A percentile compares a stretch with the other conserved stretches of the same genome.
phyloP scores from a whole-genome alignment of 53 echinoderm and acorn worm species.

The Echinometra lucunter region DNA sequence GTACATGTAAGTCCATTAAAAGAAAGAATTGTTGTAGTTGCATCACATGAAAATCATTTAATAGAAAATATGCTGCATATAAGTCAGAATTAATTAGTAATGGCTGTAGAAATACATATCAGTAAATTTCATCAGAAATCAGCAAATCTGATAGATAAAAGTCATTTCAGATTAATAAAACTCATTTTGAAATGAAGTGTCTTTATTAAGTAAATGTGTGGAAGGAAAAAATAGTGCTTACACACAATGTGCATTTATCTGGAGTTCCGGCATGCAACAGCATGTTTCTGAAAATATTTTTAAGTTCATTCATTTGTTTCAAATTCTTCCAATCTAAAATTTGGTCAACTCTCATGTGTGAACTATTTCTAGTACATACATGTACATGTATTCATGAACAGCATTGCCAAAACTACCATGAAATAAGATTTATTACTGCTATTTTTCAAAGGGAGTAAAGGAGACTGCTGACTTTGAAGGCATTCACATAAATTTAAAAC shows the following conservation, averaged over 20 bases:
- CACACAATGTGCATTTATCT: background rate
- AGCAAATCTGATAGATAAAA: background rate
- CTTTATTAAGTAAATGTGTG: background rate
- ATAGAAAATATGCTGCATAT: background rate
- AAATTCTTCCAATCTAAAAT: no score
- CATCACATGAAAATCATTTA: background rate
- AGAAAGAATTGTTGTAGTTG: constrained; percentile 27
- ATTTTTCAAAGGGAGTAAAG: background rate
- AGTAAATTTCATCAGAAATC: background rate
- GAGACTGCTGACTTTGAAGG: background rate
- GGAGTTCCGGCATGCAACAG: background rate
- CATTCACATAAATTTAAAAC: background rate
- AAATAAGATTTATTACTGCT: background rate
- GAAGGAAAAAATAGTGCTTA: background rate
- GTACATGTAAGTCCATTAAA: background rate
- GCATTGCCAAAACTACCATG: background rate
- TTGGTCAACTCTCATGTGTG: background rate
- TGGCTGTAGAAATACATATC: background rate
- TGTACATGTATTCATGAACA: background rate
- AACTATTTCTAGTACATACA: no score
- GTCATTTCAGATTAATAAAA: background rate
- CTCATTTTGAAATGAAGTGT: background rate
- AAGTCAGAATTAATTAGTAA: background rate
- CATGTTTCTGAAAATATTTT: no score
- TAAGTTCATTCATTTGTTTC: no score